A percentile compares a stretch with the other conserved stretches of the same genome.
Conservation (phyloP, 1,140 invertebrate species). For the Brachionus angularis region DNA sequence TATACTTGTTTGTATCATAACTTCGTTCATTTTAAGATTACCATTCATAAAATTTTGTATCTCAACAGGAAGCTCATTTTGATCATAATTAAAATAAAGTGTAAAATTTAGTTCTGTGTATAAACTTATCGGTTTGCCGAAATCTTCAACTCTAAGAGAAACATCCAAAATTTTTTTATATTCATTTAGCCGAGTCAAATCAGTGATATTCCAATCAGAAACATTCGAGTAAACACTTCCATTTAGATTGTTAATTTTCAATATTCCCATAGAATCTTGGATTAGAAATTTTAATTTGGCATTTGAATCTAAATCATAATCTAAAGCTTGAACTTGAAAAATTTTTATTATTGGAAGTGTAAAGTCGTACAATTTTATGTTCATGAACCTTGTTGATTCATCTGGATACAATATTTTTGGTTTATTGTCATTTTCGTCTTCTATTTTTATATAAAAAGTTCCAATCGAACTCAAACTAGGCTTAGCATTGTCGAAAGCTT, state of each 20-base stretch:
- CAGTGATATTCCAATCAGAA: neutral
- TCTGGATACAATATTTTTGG: conserved; percentile 12
- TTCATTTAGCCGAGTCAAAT: neutral
- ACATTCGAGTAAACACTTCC: neutral
- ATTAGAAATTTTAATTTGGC: no score
- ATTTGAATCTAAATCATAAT: no score
- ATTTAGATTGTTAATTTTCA: neutral
- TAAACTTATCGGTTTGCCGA: neutral
- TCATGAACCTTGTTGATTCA: neutral
- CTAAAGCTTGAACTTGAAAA: neutral
- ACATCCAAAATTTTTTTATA: conserved; percentile 11
- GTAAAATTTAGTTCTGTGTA: conserved; percentile 17
- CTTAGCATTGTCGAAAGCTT: neutral
- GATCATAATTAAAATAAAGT: conserved; percentile 14
- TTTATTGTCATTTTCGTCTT: conserved; percentile 36
- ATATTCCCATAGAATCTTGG: no score
- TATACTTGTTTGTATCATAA: conserved; percentile 8
- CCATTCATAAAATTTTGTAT: neutral
- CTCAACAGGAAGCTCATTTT: neutral
- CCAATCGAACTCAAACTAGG: conserved; percentile 13
- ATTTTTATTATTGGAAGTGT: neutral
- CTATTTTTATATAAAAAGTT: conserved; percentile 27
- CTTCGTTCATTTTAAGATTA: conserved; percentile 16
- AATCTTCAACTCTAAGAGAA: neutral
- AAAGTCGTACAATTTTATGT: neutral